A percentile compares a stretch with the other conserved stretches of the same genome.
Conservation (phyloP, 2,888 invertebrate species). For the Chromoteleia sp. region DNA sequence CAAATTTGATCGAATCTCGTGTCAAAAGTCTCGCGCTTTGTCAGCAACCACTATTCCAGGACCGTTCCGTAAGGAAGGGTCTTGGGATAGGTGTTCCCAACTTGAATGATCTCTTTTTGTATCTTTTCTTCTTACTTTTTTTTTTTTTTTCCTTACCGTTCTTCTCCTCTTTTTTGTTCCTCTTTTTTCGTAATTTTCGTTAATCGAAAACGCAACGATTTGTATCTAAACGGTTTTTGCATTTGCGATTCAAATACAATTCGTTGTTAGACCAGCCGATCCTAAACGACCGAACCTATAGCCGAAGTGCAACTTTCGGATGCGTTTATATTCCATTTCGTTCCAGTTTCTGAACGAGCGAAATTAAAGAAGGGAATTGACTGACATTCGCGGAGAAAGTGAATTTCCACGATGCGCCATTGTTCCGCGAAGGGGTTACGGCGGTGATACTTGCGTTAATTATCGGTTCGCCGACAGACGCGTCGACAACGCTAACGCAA, state of each 20-base stretch:
- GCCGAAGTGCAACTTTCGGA: constrained; percentile 5
- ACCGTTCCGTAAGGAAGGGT: constrained; percentile 28
- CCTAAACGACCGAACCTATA: no score
- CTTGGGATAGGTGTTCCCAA: constrained; percentile 30
- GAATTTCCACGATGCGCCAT: constrained; percentile 44
- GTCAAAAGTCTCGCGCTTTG: constrained; percentile 31
- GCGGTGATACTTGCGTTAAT: constrained; percentile 40
- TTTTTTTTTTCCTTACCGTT: no score
- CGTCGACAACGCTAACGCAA: constrained; percentile 37
- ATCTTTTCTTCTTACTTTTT: constrained; percentile 25
- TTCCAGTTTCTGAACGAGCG: constrained; percentile 24
- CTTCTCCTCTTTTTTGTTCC: no score
- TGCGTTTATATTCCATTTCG: constrained; percentile 17
- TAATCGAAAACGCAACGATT: no score
- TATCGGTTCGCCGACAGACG: constrained; percentile 40
- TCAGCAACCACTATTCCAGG: constrained; percentile 73
- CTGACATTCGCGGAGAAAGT: constrained; percentile 52
- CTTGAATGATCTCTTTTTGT: constrained; percentile 10
- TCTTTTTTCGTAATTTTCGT: no score
- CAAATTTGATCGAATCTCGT: constrained; percentile 33
- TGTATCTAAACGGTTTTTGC: no score
- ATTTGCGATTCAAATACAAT: no score
- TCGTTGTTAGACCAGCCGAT: no score
- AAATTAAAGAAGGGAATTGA: constrained; percentile 32
- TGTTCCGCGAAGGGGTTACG: constrained; percentile 42